Evolutionary conservation across 2,113 vertebrate genomes (phyloP).

Genomic region (Neodontobutis hainanensis): DNA sequence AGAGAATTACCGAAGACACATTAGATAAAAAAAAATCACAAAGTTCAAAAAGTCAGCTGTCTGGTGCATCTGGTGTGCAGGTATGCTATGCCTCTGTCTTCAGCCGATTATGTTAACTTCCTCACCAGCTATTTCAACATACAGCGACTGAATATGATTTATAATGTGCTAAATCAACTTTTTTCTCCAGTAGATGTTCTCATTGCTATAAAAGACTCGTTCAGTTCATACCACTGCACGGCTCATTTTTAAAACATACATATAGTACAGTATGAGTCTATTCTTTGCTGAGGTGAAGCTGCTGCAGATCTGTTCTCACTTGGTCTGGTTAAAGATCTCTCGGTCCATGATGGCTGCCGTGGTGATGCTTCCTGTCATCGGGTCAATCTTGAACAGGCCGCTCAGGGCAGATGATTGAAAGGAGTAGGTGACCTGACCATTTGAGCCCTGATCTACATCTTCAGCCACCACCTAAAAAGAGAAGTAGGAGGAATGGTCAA

Average conservation of each 20-base stretch:
- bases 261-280: conserved; percentile 1
- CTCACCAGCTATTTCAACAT: conserved; percentile 40
- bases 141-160: conserved; percentile 25
- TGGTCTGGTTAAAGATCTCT: conserved; percentile 95
- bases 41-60: conserved; percentile 3
- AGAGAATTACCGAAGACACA: conserved; percentile 18
- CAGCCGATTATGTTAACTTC: conserved; percentile 19
- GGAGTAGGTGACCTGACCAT: conserved; percentile 93
- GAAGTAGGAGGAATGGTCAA: background rate
- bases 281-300: conserved; percentile 2
- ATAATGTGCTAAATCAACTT: conserved; percentile 14
- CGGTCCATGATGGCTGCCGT: conserved; percentile 97
- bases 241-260: conserved; percentile 5
- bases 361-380: conserved; percentile 88
- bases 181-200: conserved; percentile 6
- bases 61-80: conserved; percentile 33
- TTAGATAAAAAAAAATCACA: conserved; percentile 1
- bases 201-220: background rate
- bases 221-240: background rate
- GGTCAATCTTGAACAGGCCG: conserved; percentile 90
- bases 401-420: conserved; percentile 87
- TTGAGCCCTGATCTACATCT: conserved; percentile 91
- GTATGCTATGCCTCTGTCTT: conserved; percentile 15
- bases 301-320: conserved; percentile 78
- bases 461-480: conserved; percentile 88